Conservation (phyloP, 2,113 vertebrate species). For the Microtus montanus region DNA sequence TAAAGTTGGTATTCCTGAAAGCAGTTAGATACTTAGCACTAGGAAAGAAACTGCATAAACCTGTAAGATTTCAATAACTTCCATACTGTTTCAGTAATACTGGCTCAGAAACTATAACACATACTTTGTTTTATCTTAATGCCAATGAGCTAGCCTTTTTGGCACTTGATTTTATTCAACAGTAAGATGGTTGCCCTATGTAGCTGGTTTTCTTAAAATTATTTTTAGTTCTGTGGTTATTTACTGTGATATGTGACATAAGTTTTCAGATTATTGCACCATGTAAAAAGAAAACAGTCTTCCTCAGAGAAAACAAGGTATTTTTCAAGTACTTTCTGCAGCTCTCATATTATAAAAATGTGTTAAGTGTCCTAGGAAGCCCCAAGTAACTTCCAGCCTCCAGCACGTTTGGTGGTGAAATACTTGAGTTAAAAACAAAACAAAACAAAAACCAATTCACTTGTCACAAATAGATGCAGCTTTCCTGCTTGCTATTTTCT, state of each 20-base stretch:
- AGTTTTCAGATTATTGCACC: conserved; percentile 77
- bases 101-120: conserved; percentile 61
- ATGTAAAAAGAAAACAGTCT: conserved; percentile 70
- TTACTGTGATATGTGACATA: conserved; percentile 61
- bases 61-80: conserved; percentile 30
- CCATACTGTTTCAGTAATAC: conserved; percentile 57
- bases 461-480: conserved; percentile 1
- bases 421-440: background rate
- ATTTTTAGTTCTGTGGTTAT: conserved; percentile 62
- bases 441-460: background rate
- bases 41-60: background rate
- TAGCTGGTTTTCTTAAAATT: conserved; percentile 67
- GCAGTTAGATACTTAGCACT: conserved; percentile 21
- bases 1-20: conserved; percentile 77
- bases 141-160: conserved; percentile 51
- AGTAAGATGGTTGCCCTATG: conserved; percentile 49
- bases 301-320: conserved; percentile 57
- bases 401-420: conserved; percentile 39
- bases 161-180: conserved; percentile 50
- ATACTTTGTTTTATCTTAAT: conserved; percentile 32
- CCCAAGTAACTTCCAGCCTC: conserved; percentile 55
- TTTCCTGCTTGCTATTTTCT: conserved; percentile 29
- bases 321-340: conserved; percentile 74
- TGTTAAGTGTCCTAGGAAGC: conserved; percentile 54
- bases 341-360: conserved; percentile 58